Base-by-base conservation (phyloP, 2,888 invertebrate genomes). In the Hirtodrosophila alboralis region DNA sequence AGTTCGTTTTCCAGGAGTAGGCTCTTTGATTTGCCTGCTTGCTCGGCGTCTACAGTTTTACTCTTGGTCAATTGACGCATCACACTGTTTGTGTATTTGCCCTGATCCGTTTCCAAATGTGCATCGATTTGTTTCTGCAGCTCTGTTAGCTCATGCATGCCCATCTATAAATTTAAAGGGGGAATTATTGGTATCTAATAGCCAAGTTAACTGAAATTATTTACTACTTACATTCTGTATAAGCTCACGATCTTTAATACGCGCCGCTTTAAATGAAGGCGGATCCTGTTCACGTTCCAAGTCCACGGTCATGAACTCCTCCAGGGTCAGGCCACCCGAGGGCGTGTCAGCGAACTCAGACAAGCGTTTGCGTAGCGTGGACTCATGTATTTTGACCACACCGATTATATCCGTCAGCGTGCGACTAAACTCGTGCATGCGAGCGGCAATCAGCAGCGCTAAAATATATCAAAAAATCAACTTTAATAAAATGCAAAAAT, bases 271-370 rank as follows among this genome's bases (percentile, higher is more conserved):
- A 88, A 97, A 99, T 1, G 97, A 96, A 0, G 98, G 98, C 6
- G 98, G 91, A 91, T 98, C 98, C 89, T 97, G 97, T 86, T 98
- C 98, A 77, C 97, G 97, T 88, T 98, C 98, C 74, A 99, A 91
- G 89, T 99, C 98, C 0, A 99, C 96, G 0, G 95, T 96, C 94
- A 98, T 96, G 89, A 99, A 99, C 91, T 99, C 98, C 77, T 99
- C 98, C 18, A 98, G 92, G 0, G 99, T 98, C 47, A 99, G 91
- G 6, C 95, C 95, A 86, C 98, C 97, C 8, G 98, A 97, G 0
- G 99, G 98, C 0, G 99, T 99, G 78, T 97, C 97, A 0, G 97
- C 97, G 90, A 99, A 99, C 91, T 99, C 99, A 21, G 95, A 93
- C 30, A 99, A 92, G 58, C 96, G 93, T 92, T 98, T 98, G 52